Base-by-base conservation (phyloP, 2,888 invertebrate species). In the Marronus borbonicus region DNA sequence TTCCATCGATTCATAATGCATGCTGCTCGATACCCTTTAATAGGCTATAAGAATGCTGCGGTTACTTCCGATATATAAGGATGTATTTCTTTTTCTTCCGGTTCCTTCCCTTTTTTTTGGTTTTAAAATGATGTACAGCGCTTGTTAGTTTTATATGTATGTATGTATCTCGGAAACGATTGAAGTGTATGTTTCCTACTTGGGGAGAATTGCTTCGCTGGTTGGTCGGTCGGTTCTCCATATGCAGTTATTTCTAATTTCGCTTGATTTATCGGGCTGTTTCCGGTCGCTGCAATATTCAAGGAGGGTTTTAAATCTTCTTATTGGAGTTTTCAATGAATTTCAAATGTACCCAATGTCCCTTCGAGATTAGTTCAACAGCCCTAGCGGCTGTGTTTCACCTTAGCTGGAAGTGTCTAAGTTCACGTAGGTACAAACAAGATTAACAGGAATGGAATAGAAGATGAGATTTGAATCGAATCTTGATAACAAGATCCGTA, bases 231-330 rank as follows among this genome's bases (percentile, higher is more conserved):
- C 4, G 10, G 39, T 39, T 76, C 76, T 76, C 76, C 68, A 76
- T 76, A 77, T 77, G 82, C 82, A 84, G 82, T 85, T 85, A 84
- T 82, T 86, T 83, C 84, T 85, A 85, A 86, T 86, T 84, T 84
- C 72, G 77, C 77, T 69, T 84, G 85, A 86, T 85, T 85, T 86
- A 85, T 85, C 81, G 79, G 81, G 83, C 81, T 81, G 80, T 82
- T 82, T 80, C 80, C 78, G 78, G 78, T 82, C 85, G 84, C 84
- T 86, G 82, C 82, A 85, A 85, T 85, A 86, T 86, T 85, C 85
- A 85, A 84, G 84, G 85, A 85, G 84, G 83, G 82, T 82, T 80
- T 44, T 80, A 82, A 82, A 81, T 82, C 82, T 82, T 80, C 50
- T 64, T 65, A 31, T 66, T 65, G 65, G 77, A 80, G 79, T 81